Conservation (phyloP, 2,888 invertebrate genomes). For the Drosophila kambysellisi region DNA sequence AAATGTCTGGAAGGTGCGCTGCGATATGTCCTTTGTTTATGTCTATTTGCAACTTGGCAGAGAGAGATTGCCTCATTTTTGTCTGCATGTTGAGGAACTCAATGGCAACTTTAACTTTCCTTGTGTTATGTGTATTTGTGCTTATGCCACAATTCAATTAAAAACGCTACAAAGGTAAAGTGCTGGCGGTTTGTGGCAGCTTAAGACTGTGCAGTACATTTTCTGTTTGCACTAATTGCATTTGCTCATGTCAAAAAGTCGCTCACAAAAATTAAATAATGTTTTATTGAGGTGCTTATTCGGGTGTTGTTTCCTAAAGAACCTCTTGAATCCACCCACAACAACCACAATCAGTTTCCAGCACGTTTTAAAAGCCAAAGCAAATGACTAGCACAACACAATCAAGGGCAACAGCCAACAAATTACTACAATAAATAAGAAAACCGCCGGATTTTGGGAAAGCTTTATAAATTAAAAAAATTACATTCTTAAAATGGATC, state of each 20-base stretch:
- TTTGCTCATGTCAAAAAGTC: conserved; percentile 49
- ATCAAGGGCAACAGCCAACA: background rate
- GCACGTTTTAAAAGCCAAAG: background rate
- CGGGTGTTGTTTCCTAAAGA: background rate
- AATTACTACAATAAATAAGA: background rate
- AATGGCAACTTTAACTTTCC: conserved; percentile 21
- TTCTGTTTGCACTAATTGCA: conserved; percentile 53
- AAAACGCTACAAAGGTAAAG: conserved; percentile 19
- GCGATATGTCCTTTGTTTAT: conserved; percentile 26
- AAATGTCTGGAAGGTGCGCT: conserved; percentile 4
- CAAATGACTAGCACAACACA: background rate
- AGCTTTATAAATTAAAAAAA: background rate
- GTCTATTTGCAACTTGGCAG: conserved; percentile 10
- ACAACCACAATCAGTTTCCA: background rate
- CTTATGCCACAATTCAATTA: conserved; percentile 55
- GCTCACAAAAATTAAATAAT: conserved; percentile 51
- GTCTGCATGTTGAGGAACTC: background rate
- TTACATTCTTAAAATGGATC: background rate
- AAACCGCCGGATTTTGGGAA: background rate
- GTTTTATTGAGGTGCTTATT: conserved; percentile 44
- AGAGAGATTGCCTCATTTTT: conserved; percentile 17
- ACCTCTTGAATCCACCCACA: background rate
- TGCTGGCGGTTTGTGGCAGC: conserved; percentile 29
- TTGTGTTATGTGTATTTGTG: background rate
- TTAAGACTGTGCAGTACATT: conserved; percentile 3